phyloP scores from a whole-genome alignment of 1,140 invertebrate species.

The Eurosta solidaginis region DNA sequence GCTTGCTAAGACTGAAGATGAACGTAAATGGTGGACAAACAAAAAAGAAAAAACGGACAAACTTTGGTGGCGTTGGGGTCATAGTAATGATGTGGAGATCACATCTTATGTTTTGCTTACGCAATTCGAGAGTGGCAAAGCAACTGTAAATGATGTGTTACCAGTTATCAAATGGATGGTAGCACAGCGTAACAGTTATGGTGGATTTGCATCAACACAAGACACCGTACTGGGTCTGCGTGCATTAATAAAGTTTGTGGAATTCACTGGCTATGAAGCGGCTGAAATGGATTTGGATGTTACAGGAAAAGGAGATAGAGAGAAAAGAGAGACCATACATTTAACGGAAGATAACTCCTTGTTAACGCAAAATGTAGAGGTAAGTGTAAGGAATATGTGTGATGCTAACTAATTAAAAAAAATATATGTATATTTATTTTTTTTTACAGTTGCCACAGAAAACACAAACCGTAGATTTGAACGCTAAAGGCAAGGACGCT shows the following conservation, averaged over 20 bases:
- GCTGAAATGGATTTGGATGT: background rate
- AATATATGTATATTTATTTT: background rate
- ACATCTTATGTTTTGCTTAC: conserved; percentile 73
- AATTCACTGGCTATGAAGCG: conserved; percentile 3
- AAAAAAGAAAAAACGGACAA: conserved; percentile 46
- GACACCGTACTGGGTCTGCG: conserved; percentile 70
- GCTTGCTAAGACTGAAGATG: background rate
- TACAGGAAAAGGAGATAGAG: background rate
- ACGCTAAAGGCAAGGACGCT: conserved; percentile 72
- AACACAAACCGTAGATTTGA: conserved; percentile 62
- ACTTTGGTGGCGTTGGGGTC: conserved; percentile 46
- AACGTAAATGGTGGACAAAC: conserved; percentile 32
- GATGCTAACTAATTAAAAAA: background rate
- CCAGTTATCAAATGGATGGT: conserved; percentile 71
- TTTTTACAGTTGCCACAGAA: conserved; percentile 17
- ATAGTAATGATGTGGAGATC: conserved; percentile 73
- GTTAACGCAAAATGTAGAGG: conserved; percentile 52
- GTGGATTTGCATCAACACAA: conserved; percentile 74
- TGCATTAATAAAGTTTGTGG: conserved; percentile 65
- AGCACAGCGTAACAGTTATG: conserved; percentile 71
- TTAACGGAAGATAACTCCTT: conserved; percentile 54
- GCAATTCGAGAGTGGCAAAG: conserved; percentile 63
- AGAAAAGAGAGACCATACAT: conserved; percentile 43
- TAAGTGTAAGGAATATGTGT: conserved; percentile 23
- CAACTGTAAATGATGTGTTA: conserved; percentile 54